These are phyloP conservation scores for Agrotis clavis DNA, from an alignment of 2,888 invertebrate genomes.

Conservation along the genomic window DNA sequence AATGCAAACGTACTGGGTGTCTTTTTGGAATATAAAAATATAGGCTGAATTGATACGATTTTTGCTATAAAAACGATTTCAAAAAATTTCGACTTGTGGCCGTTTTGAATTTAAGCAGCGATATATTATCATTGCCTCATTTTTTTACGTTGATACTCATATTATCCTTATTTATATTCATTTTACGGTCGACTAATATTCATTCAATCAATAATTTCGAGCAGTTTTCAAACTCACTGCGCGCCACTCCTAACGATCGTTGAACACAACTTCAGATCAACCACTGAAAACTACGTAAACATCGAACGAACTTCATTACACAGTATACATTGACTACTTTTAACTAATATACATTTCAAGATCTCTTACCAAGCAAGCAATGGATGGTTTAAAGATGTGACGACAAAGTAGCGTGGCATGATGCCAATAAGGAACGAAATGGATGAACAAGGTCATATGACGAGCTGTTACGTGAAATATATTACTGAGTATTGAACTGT, in stretches of 20 bases:
- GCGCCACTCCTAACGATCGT: constrained; percentile 55
- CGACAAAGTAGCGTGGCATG: constrained; percentile 70
- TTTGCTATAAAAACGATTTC: too few relatives aligned
- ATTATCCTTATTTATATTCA: too few relatives aligned
- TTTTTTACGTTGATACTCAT: too few relatives aligned
- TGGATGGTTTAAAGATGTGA: constrained; percentile 43
- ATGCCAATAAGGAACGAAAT: constrained; percentile 84
- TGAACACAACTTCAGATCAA: constrained; percentile 67
- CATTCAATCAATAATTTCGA: not conserved
- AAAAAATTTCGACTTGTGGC: too few relatives aligned
- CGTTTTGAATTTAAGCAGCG: too few relatives aligned
- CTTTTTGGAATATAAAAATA: too few relatives aligned
- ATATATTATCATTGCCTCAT: too few relatives aligned
- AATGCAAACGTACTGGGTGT: too few relatives aligned
- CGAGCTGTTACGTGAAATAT: constrained; percentile 43
- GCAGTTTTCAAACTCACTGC: constrained; percentile 40
- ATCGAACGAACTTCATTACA: constrained; percentile 48
- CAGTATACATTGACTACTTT: constrained; percentile 22
- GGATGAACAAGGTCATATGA: constrained; percentile 68
- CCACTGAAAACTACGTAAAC: constrained; percentile 64
- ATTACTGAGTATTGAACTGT: constrained; percentile 18
- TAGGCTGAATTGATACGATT: too few relatives aligned
- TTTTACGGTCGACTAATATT: too few relatives aligned
- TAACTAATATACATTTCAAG: not conserved
- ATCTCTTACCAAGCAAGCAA: constrained; percentile 32